Conservation (phyloP, 2,113 vertebrate species). For the Indicator indicator region DNA sequence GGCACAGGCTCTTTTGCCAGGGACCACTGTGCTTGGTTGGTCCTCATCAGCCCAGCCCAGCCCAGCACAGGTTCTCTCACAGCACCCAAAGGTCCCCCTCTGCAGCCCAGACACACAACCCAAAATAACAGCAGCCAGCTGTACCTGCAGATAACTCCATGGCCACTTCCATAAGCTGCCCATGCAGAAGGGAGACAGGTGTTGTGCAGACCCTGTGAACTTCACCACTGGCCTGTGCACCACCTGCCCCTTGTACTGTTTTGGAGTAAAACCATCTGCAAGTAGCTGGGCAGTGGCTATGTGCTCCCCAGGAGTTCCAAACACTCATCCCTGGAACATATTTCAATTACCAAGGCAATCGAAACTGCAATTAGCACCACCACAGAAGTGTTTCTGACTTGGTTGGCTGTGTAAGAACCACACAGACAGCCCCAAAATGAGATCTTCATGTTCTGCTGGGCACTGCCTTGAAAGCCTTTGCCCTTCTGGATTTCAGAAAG, state of each 20-base stretch:
- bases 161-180: not conserved
- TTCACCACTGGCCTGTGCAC: not conserved
- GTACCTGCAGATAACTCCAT: accelerated
- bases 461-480: not conserved
- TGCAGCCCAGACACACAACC: accelerated
- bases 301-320: not conserved
- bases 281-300: not conserved
- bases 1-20: accelerated
- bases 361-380: conserved; percentile 32
- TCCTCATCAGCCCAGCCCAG: not conserved
- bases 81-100: not conserved
- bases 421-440: not conserved
- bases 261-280: not conserved
- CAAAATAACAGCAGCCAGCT: accelerated
- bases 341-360: conserved; percentile 43
- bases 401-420: not conserved
- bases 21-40: accelerated
- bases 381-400: conserved; percentile 10
- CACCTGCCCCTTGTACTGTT: not conserved
- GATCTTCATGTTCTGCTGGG: not conserved
- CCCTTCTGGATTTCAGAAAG: not conserved
- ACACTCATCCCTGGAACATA: conserved; percentile 35
- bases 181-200: not conserved
- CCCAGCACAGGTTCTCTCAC: not conserved
- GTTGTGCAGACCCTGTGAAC: not conserved